Percentiles rank a stretch among this genome's conserved stretches.
phyloP scores from a whole-genome alignment of 2,888 invertebrate genomes.

The Salticus scenicus region DNA sequence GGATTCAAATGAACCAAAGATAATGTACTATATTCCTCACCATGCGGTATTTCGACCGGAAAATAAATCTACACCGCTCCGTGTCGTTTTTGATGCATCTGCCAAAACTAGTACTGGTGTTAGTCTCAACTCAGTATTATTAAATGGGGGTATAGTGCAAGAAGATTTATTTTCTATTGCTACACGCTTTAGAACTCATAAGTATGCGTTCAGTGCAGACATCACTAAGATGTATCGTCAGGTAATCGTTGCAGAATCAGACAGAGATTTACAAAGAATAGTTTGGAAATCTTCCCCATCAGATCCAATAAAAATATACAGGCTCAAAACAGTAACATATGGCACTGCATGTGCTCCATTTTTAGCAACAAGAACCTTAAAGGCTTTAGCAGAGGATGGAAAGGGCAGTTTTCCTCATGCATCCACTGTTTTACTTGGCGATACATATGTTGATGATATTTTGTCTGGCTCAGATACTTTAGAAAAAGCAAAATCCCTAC shows the following conservation, averaged over 20 bases:
- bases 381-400: neutral
- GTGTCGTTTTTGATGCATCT: constrained; percentile 8
- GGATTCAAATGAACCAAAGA: neutral
- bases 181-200: constrained; percentile 8
- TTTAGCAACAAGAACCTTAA: neutral
- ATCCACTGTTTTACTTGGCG: neutral
- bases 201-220: constrained; percentile 10
- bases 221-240: constrained; percentile 22
- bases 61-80: neutral
- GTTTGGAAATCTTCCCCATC: constrained; percentile 37
- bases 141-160: constrained; percentile 4
- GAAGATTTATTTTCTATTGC: neutral
- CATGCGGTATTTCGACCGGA: neutral
- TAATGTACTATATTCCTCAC: constrained; percentile 12
- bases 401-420: neutral
- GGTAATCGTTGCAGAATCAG: neutral
- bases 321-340: constrained; percentile 39
- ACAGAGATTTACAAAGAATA: neutral
- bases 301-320: constrained; percentile 66
- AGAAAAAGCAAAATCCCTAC: neutral
- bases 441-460: neutral
- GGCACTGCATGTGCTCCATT: neutral
- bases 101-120: neutral
- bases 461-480: neutral
- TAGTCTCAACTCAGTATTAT: neutral